Conservation (phyloP, 2,797 vertebrate genomes). For the Hydrolagus colliei region DNA sequence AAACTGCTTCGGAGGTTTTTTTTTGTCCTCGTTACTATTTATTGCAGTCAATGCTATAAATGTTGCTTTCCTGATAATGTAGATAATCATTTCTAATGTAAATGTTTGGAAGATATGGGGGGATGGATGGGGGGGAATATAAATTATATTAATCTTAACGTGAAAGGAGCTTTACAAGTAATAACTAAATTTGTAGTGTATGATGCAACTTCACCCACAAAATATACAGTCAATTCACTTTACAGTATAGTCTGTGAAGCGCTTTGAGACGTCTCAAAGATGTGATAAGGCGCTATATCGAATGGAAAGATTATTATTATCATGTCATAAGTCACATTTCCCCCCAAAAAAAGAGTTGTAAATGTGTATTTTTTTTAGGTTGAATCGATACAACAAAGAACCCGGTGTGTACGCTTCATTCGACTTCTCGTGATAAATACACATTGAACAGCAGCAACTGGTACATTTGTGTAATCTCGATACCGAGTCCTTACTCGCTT, state of each 20-base stretch:
- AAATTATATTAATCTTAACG: no score
- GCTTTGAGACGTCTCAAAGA: no score
- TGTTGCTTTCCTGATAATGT: constrained; percentile 14
- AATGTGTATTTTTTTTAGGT: constrained; percentile 27
- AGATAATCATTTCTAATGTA: not conserved
- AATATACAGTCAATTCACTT: no score
- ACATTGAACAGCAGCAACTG: not conserved
- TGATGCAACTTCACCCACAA: no score
- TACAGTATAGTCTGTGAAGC: no score
- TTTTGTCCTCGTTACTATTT: not conserved
- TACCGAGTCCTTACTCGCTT: not conserved
- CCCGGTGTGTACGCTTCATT: constrained; percentile 11
- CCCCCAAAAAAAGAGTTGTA: constrained; percentile 10
- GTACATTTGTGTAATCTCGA: not conserved
- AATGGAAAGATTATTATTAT: no score
- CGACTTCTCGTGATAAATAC: not conserved
- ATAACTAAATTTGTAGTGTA: no score
- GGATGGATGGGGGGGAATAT: no score
- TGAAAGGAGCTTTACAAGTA: no score
- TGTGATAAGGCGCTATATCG: no score
- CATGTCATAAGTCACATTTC: no score
- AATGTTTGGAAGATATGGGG: constrained; percentile 3
- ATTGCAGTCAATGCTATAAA: constrained; percentile 24
- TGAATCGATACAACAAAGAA: constrained; percentile 16
- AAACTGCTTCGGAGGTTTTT: constrained; percentile 20